Percentiles rank a stretch among this genome's conserved stretches.
Conservation (phyloP, 2,113 vertebrate genomes). For the Phylloscopus trochiloides region DNA sequence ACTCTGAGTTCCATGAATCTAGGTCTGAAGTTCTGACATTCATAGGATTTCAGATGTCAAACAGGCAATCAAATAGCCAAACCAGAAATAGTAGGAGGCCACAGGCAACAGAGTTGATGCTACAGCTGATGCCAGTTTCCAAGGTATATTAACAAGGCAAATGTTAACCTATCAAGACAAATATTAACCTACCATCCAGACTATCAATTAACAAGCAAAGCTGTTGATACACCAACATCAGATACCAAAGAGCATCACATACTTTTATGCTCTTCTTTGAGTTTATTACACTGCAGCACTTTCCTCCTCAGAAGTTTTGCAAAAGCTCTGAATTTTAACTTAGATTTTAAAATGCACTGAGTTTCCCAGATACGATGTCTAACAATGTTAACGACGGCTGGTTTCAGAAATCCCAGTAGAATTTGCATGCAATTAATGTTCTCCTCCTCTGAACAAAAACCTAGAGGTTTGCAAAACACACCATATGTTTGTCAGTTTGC, state of each 20-base stretch:
- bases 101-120: neutral
- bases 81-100: neutral
- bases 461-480: conserved; percentile 76
- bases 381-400: conserved; percentile 70
- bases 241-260: neutral
- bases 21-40: neutral
- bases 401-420: conserved; percentile 72
- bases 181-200: conserved; percentile 9
- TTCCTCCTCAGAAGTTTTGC: conserved; percentile 22
- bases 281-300: neutral
- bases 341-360: conserved; percentile 54
- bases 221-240: neutral
- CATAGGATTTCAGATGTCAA: neutral
- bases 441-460: conserved; percentile 75
- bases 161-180: conserved; percentile 29
- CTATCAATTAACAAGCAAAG: conserved; percentile 35
- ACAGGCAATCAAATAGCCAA: neutral
- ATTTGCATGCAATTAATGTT: conserved; percentile 78
- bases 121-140: neutral
- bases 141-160: neutral
- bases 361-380: conserved; percentile 54
- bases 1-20: neutral
- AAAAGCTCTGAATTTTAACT: conserved; percentile 54
- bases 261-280: neutral
- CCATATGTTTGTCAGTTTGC: conserved; percentile 86